Evolutionary conservation across 2,113 vertebrate genomes (phyloP).

Genomic region (Cochlearius cochlearius): DNA sequence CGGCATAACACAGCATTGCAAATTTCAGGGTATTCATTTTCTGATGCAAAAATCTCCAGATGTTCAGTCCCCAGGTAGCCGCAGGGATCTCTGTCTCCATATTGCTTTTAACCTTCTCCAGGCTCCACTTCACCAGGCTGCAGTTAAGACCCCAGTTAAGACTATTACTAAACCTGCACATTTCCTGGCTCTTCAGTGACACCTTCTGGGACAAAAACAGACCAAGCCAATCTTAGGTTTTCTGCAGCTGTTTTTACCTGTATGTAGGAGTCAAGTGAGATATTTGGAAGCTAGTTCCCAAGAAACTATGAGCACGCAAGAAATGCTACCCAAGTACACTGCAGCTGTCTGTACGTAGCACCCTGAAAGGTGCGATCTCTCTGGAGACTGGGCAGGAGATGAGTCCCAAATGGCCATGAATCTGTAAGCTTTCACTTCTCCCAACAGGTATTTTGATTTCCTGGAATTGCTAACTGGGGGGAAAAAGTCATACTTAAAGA

Average conservation of each 20-base stretch:
- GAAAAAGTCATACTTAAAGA: not conserved
- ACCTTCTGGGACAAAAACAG: constrained; percentile 50
- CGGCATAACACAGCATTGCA: not conserved
- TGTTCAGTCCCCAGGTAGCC: not conserved
- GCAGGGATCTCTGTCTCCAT: not conserved
- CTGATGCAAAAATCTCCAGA: not conserved
- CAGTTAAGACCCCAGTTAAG: not conserved
- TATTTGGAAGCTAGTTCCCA: not conserved
- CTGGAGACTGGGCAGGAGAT: not conserved
- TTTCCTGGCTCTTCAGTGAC: constrained; percentile 57
- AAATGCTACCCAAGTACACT: not conserved
- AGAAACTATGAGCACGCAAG: not conserved
- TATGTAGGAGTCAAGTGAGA: not conserved
- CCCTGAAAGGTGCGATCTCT: not conserved
- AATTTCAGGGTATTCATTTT: not conserved
- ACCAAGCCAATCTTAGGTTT: not conserved
- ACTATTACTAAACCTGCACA: not conserved
- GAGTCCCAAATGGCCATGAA: not conserved
- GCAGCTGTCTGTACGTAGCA: not conserved
- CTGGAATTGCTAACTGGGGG: not conserved
- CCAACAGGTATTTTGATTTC: not conserved
- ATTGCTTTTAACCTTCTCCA: not conserved
- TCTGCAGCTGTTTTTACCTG: not conserved
- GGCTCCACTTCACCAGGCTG: not conserved
- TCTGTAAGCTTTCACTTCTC: not conserved